Evolutionary conservation across 2,797 vertebrate genomes (phyloP), one percentile per base, ranked within the genome.

Genomic region (Pelobates cultripes): DNA sequence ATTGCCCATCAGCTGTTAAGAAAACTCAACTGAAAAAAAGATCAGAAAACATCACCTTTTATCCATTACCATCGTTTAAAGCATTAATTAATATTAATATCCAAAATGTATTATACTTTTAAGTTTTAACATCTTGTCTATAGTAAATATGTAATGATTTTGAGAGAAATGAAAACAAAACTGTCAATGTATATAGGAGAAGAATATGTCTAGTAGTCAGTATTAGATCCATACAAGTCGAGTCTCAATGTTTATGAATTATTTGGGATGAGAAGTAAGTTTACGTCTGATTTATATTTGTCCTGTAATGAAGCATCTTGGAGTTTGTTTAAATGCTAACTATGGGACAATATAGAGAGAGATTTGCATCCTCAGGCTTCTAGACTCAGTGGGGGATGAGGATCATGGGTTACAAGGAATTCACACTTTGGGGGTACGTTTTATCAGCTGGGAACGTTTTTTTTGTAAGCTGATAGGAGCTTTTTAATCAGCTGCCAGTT

Each of bases 91-190:
- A 28, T 28, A 1, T 28, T 28, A 28, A 28, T 28, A 28, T 28
- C 28, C 28, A 28, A 28, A 28, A 28, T 28, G 28, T 28, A 28
- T 28, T 28, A 28, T 28, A 28, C 28, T 28, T 28, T 28, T 28
- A 28, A 28, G 28, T 28, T 28, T 28, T 28, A 28, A 28, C 28
- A 28, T 64, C 84, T 85, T 66, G 80, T 85, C 80, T 85, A 85
- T 89, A 89, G 90, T 88, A 85, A 88, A 67, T 75, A 87, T 77
- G 87, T 90, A 86, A 87, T 88, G 88, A 89, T 75, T 87, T 84
- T 81, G 81, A 47, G 64, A 80, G 85, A 88, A 86, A 84, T 73
- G 85, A 70, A 85, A 85, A 85, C 85, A 87, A 84, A 75, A 86
- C 80, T 73, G 77, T 85, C 28, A 76, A 77, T 80, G 28, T 81